A percentile compares a stretch with the other conserved stretches of the same genome.
phyloP scores from a whole-genome alignment of 2,888 invertebrate genomes.

The Neoitamus cyanurus region DNA sequence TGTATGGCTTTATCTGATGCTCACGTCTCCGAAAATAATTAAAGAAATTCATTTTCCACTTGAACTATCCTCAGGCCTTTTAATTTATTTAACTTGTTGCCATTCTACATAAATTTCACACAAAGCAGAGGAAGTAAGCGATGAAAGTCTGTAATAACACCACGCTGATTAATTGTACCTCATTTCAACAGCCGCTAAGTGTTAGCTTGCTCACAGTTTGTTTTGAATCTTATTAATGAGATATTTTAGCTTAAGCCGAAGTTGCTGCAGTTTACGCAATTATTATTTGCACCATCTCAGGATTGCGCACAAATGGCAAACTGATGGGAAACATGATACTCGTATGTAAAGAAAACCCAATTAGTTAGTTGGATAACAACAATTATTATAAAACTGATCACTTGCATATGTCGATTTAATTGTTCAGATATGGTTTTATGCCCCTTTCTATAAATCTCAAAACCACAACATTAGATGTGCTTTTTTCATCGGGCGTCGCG shows the following conservation, averaged over 20 bases:
- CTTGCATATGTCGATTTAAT: no score
- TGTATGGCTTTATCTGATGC: background rate
- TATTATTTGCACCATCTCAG: background rate
- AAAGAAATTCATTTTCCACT: background rate
- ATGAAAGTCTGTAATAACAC: background rate
- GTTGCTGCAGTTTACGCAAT: background rate
- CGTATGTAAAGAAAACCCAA: no score
- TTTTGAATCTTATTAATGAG: background rate
- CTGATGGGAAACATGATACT: no score
- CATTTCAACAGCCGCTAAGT: background rate
- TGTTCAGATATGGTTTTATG: no score
- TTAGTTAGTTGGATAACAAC: no score
- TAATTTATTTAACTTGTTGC: background rate
- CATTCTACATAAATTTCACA: slow-evolving; percentile 1
- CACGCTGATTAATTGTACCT: background rate
- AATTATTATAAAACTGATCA: no score
- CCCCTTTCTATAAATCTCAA: no score
- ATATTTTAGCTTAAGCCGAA: background rate
- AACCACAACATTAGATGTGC: no score
- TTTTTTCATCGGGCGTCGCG: no score
- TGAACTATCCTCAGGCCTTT: background rate
- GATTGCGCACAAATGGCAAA: no score
- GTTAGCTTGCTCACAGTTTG: background rate
- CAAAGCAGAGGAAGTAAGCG: background rate
- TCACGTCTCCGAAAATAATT: background rate